Evolutionary conservation across 2,113 vertebrate species (phyloP).

Genomic region (Otocyon megalotis): DNA sequence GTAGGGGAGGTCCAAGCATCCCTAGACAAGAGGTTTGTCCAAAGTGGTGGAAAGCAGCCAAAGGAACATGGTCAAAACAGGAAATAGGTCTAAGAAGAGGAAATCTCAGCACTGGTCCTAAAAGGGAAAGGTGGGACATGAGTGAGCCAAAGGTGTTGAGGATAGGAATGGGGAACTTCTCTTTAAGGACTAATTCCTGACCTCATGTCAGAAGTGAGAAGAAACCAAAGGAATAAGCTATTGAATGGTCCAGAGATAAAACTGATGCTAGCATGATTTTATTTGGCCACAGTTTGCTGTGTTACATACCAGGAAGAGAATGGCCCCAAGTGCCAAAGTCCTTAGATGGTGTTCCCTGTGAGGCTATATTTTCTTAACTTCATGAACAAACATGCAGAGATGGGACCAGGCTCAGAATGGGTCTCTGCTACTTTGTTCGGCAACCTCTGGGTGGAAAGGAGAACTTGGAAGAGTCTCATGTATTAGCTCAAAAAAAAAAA

Average conservation of each 20-base stretch:
- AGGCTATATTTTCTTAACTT: slow-evolving; percentile 14
- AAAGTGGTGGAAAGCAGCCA: not conserved
- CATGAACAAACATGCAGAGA: not conserved
- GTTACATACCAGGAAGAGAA: not conserved
- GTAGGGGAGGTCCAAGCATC: not conserved
- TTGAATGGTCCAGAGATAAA: slow-evolving; percentile 24
- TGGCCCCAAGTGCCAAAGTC: not conserved
- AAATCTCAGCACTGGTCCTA: not conserved
- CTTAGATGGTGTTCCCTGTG: not conserved
- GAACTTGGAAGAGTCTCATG: not conserved
- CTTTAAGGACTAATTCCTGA: not conserved
- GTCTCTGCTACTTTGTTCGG: not conserved
- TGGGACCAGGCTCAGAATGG: not conserved
- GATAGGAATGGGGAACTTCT: not conserved
- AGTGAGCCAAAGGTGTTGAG: not conserved
- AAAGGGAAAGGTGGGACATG: not conserved
- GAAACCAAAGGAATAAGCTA: not conserved
- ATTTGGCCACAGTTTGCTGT: slow-evolving; percentile 54
- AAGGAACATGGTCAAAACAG: slow-evolving; percentile 21
- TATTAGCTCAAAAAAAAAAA: not conserved
- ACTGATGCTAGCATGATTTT: slow-evolving; percentile 1
- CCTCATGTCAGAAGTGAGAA: not conserved
- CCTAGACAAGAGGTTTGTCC: not conserved
- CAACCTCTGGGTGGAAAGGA: not conserved
- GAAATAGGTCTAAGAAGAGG: not conserved